A percentile compares a stretch with the other conserved stretches of the same genome.
Conservation (phyloP, 2,888 invertebrate genomes). For the Pogonocherus hispidulus region DNA sequence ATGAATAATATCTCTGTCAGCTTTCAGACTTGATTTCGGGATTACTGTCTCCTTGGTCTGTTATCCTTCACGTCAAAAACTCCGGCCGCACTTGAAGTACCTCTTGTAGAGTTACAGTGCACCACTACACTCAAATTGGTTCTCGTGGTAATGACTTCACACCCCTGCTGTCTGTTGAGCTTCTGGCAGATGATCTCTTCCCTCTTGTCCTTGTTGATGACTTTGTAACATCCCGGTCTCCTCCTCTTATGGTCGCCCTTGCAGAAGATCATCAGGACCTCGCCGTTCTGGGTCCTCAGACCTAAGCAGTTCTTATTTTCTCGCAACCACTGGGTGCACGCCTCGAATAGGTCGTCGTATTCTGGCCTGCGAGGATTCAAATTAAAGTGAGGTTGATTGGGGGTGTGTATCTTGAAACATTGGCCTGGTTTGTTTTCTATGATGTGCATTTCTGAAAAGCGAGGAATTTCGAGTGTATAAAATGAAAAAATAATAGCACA, state of each 20-base stretch:
- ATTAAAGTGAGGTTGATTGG: slow-evolving; percentile 38
- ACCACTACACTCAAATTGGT: slow-evolving; percentile 42
- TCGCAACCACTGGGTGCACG: slow-evolving; percentile 45
- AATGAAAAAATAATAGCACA: neutral
- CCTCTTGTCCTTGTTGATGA: slow-evolving; percentile 44
- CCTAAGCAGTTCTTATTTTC: slow-evolving; percentile 42
- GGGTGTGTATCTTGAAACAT: slow-evolving; percentile 46
- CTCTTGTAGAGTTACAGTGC: slow-evolving; percentile 29
- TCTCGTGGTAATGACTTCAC: slow-evolving; percentile 40
- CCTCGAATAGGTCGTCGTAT: slow-evolving; percentile 36
- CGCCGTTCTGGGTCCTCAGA: slow-evolving; percentile 43
- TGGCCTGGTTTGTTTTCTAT: slow-evolving; percentile 41
- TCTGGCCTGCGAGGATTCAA: slow-evolving; percentile 39
- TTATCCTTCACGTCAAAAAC: slow-evolving; percentile 9
- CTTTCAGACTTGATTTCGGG: too few species aligned
- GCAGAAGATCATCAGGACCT: slow-evolving; percentile 39
- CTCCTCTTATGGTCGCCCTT: slow-evolving; percentile 40
- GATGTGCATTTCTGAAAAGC: slow-evolving; percentile 36
- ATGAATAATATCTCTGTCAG: too few species aligned
- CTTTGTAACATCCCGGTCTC: slow-evolving; percentile 44
- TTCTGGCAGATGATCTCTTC: slow-evolving; percentile 46
- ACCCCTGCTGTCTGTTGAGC: slow-evolving; percentile 38
- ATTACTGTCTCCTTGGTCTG: slow-evolving; percentile 10
- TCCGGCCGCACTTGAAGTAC: neutral
- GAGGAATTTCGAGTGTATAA: neutral